phyloP scores from a whole-genome alignment of 1,140 invertebrate genomes.

The Yoshiicerus persimilis region DNA sequence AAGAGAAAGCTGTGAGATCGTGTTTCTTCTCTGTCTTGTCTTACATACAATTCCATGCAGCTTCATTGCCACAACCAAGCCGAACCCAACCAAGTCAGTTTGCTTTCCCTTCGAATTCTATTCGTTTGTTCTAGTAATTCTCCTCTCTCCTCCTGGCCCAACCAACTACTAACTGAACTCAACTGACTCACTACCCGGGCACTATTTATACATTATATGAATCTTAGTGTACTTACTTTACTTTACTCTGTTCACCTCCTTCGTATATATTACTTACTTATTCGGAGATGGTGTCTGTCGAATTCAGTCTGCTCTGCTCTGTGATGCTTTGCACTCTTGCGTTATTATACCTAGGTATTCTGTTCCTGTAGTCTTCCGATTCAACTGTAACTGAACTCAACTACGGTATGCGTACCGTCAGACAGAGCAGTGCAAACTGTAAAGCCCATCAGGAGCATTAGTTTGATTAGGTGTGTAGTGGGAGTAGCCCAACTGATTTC shows the following conservation, averaged over 20 bases:
- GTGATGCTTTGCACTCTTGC: not conserved
- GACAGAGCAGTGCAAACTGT: not conserved
- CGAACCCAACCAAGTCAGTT: no score
- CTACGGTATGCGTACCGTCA: not conserved
- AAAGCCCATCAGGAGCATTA: slow-evolving; percentile 41
- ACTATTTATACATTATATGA: not conserved
- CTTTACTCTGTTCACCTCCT: not conserved
- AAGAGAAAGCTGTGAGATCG: not conserved
- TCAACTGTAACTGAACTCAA: not conserved
- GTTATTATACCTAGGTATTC: not conserved
- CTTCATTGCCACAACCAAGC: no score
- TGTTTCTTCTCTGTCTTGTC: not conserved
- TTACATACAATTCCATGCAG: not conserved
- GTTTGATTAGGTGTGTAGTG: slow-evolving; percentile 44
- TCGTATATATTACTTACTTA: not conserved
- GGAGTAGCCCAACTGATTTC: slow-evolving; percentile 40
- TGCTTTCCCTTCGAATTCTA: no score
- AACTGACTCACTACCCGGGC: no score
- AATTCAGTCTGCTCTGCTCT: not conserved
- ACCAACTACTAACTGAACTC: no score
- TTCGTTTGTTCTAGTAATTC: not conserved
- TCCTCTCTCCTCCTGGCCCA: no score
- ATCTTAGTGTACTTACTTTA: slow-evolving; percentile 5
- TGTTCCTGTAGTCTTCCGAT: not conserved
- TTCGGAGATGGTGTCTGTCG: not conserved